phyloP scores from a whole-genome alignment of 2,113 vertebrate genomes.

The Elephas maximus region DNA sequence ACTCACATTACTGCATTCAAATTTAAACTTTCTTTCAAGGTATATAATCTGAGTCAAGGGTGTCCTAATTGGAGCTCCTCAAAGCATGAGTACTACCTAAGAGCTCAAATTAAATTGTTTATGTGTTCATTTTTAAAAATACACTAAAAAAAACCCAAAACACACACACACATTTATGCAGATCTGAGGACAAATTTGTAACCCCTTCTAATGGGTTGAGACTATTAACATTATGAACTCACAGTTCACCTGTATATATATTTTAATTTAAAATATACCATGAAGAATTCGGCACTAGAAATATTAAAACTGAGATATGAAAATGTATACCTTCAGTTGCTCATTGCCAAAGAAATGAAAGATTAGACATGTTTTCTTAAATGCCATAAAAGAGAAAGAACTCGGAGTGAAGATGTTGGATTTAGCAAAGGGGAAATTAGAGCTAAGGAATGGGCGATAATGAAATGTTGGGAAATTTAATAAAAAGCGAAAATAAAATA shows the following conservation, averaged over 20 bases:
- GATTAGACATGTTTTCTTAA: background rate
- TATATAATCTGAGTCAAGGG: background rate
- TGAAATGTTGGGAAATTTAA: conserved; percentile 20
- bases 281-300: background rate
- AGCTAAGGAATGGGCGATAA: background rate
- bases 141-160: background rate
- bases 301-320: background rate
- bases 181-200: background rate
- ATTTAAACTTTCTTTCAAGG: background rate
- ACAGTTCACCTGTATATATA: background rate
- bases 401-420: background rate
- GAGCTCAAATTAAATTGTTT: background rate
- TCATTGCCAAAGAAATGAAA: background rate
- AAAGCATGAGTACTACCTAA: background rate
- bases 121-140: background rate
- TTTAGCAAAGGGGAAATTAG: background rate
- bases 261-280: background rate
- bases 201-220: background rate
- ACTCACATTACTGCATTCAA: background rate
- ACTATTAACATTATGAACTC: background rate
- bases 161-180: background rate
- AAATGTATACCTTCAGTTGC: background rate
- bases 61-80: background rate
- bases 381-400: background rate
- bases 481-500: conserved; percentile 21